Evolutionary conservation across 1,140 invertebrate species (phyloP).

Genomic region (Cyrtorhinus lividipennis): DNA sequence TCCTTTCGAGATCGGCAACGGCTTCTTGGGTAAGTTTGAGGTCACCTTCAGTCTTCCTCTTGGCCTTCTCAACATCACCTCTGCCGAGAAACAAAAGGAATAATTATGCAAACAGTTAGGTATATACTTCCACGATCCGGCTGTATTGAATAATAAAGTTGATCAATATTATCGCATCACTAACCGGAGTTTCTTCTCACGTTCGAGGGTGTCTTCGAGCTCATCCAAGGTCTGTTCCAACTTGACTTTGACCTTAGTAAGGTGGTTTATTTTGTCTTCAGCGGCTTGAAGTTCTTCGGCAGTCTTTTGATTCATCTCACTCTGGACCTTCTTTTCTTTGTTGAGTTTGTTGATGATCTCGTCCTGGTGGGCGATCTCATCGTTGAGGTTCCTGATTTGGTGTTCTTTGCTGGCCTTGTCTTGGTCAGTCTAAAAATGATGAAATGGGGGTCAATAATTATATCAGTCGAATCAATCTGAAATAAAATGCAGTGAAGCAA

Average conservation of each 20-base stretch:
- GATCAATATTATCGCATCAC: too few species aligned
- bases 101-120: too few species aligned
- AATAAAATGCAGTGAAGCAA: background rate
- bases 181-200: conserved; percentile 91
- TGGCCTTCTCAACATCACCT: conserved; percentile 94
- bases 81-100: too few species aligned
- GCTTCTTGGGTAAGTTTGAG: conserved; percentile 97
- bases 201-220: conserved; percentile 91
- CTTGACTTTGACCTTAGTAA: conserved; percentile 97
- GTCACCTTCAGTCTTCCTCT: conserved; percentile 94
- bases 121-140: too few species aligned
- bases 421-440: conserved; percentile 52
- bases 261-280: conserved; percentile 98
- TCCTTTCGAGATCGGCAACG: conserved; percentile 89
- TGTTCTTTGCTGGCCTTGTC: conserved; percentile 98
- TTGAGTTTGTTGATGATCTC: conserved; percentile 98
- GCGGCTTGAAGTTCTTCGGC: conserved; percentile 83
- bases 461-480: conserved; percentile 2
- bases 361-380: conserved; percentile 97
- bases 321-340: conserved; percentile 96
- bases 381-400: conserved; percentile 97
- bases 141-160: too few species aligned
- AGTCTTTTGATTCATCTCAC: conserved; percentile 90
- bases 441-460: too few species aligned
- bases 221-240: conserved; percentile 96